Percentiles rank a stretch among this genome's conserved stretches.
phyloP scores from a whole-genome alignment of 2,888 invertebrate genomes.

The Hyppa rectilinea region DNA sequence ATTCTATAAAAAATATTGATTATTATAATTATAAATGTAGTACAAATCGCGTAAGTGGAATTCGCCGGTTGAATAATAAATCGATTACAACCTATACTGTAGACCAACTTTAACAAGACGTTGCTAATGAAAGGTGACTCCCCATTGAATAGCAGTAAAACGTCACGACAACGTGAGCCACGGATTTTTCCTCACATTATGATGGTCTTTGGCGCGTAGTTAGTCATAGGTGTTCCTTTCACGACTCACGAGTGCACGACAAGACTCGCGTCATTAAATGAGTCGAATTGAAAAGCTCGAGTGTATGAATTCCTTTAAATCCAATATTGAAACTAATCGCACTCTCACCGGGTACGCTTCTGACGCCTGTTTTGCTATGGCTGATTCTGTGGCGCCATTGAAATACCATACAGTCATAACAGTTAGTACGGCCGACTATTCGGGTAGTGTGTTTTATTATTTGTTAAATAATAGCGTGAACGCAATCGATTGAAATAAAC shows the following conservation, averaged over 20 bases:
- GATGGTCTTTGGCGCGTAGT: neutral
- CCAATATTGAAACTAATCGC: neutral
- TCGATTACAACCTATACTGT: neutral
- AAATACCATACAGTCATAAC: neutral
- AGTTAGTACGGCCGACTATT: neutral
- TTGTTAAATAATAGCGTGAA: too few species aligned
- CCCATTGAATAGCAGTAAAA: neutral
- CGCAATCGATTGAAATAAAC: conserved; percentile 2
- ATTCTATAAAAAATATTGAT: conserved; percentile 9
- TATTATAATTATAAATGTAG: conserved; percentile 6
- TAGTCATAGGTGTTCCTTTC: conserved; percentile 1
- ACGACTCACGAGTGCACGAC: neutral
- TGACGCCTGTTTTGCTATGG: neutral
- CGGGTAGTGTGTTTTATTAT: too few species aligned
- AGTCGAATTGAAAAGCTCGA: neutral
- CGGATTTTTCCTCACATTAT: conserved; percentile 12
- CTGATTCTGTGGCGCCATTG: neutral
- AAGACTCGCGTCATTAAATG: neutral
- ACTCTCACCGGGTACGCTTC: neutral
- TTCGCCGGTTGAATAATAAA: conserved; percentile 5
- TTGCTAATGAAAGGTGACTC: conserved; percentile 24
- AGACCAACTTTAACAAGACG: conserved; percentile 7
- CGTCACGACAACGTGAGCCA: conserved; percentile 5
- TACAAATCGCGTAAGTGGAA: neutral
- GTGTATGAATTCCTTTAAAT: neutral